Evolutionary conservation across 2,797 vertebrate species (phyloP).

Genomic region (Sebastolobus altivelis): DNA sequence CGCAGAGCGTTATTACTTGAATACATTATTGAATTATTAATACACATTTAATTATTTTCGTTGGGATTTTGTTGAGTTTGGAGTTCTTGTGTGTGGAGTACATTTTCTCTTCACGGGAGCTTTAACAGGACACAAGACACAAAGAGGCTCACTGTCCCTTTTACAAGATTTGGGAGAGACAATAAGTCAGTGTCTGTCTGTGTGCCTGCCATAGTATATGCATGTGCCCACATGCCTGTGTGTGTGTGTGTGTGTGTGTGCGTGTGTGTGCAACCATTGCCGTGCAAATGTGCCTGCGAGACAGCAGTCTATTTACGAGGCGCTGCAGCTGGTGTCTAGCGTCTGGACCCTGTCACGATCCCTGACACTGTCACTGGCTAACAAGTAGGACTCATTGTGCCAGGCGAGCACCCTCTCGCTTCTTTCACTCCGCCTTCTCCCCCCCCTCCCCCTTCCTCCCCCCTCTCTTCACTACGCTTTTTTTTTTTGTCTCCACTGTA

Average conservation of each 20-base stretch:
- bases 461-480: slow-evolving; percentile 46
- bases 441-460: slow-evolving; percentile 8
- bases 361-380: slow-evolving; percentile 87
- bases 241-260: slow-evolving; percentile 56
- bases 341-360: slow-evolving; percentile 88
- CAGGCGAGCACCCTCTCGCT: slow-evolving; percentile 75
- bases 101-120: slow-evolving; percentile 57
- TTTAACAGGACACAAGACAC: slow-evolving; percentile 73
- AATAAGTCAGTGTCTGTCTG: slow-evolving; percentile 84
- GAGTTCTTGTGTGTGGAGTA: slow-evolving; percentile 31
- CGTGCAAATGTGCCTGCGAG: slow-evolving; percentile 84
- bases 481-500: slow-evolving; percentile 62
- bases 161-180: slow-evolving; percentile 82
- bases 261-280: slow-evolving; percentile 60
- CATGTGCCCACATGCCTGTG: slow-evolving; percentile 82
- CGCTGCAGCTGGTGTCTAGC: slow-evolving; percentile 88
- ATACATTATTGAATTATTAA: slow-evolving; percentile 37
- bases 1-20: neutral
- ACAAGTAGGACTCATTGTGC: slow-evolving; percentile 86
- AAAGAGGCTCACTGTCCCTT: slow-evolving; percentile 82
- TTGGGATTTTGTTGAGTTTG: slow-evolving; percentile 33
- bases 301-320: slow-evolving; percentile 88
- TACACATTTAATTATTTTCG: slow-evolving; percentile 40
- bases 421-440: slow-evolving; percentile 42
- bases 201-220: slow-evolving; percentile 77